phyloP scores from a whole-genome alignment of 2,113 vertebrate genomes.

The Cichladusa arquata region DNA sequence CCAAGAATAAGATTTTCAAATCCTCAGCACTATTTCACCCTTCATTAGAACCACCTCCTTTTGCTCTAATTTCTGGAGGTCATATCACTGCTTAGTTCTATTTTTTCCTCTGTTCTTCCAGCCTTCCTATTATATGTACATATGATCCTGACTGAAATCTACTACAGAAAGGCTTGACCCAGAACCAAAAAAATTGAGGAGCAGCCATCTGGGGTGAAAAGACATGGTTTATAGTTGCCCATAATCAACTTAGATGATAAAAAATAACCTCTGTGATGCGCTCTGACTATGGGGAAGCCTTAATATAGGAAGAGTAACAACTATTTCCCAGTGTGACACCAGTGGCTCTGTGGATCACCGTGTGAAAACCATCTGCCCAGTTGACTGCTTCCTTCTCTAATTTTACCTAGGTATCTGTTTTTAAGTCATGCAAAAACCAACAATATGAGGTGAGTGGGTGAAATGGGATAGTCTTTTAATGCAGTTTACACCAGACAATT shows the following conservation, averaged over 20 bases:
- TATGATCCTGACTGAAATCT: constrained; percentile 3
- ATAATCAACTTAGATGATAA: neutral
- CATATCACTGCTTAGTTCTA: neutral
- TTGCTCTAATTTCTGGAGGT: constrained; percentile 43
- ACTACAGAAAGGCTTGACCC: constrained; percentile 21
- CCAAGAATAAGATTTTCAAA: neutral
- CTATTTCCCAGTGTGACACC: neutral
- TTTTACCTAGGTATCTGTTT: neutral
- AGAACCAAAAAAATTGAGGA: neutral
- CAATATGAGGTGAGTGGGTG: neutral
- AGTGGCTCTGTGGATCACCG: neutral
- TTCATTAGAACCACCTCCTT: constrained; percentile 16
- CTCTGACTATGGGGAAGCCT: neutral
- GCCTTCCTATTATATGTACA: neutral
- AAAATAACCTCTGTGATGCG: neutral
- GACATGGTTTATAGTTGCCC: neutral
- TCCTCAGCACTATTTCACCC: neutral
- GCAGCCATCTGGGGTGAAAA: constrained; percentile 54
- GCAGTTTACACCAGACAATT: neutral
- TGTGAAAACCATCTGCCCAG: neutral
- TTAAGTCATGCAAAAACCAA: neutral
- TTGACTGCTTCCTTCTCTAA: neutral
- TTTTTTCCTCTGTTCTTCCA: neutral
- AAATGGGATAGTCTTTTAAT: neutral
- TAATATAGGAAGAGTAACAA: neutral